Conservation (phyloP, 2,797 vertebrate genomes). For the Prionace glauca region DNA sequence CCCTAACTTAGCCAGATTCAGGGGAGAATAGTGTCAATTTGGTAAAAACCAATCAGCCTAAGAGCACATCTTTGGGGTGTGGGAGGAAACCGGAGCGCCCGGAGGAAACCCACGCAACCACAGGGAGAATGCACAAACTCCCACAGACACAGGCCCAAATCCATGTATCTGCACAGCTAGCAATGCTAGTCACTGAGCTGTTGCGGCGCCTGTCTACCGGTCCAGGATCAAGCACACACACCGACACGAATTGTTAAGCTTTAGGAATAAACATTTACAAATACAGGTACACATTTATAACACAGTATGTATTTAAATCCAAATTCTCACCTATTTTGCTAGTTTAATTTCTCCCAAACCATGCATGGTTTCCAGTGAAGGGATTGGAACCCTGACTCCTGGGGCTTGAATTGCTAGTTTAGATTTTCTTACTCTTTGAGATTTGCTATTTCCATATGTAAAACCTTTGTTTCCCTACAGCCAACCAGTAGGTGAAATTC, state of each 20-base stretch:
- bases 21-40: too few relatives aligned
- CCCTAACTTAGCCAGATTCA: too few relatives aligned
- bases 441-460: not conserved
- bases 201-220: too few relatives aligned
- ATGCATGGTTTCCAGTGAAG: not conserved
- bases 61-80: too few relatives aligned
- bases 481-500: not conserved
- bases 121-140: too few relatives aligned
- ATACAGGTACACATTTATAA: not conserved
- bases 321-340: not conserved
- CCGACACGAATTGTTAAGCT: not conserved
- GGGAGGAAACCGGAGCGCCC: too few relatives aligned
- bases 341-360: not conserved
- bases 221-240: too few relatives aligned
- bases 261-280: not conserved
- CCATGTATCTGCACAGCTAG: too few relatives aligned
- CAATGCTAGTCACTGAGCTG: too few relatives aligned
- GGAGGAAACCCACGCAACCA: too few relatives aligned
- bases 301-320: not conserved
- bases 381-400: not conserved
- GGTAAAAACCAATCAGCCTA: too few relatives aligned
- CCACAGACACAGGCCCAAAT: too few relatives aligned
- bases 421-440: not conserved
- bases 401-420: not conserved
- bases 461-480: not conserved